Conservation (phyloP, 2,113 vertebrate species). For the Nematolebias whitei region DNA sequence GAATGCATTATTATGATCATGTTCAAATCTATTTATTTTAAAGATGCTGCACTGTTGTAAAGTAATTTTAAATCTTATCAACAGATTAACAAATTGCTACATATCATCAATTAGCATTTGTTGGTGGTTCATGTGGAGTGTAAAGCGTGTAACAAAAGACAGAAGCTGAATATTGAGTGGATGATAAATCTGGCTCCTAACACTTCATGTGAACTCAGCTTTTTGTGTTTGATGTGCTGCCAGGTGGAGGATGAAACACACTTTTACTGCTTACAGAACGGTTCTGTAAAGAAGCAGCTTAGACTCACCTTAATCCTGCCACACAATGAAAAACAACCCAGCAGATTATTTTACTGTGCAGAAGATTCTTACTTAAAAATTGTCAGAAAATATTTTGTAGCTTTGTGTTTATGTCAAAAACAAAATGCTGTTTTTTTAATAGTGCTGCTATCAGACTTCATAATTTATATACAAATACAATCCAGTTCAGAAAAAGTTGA, state of each 20-base stretch:
- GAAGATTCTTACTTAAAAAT: background rate
- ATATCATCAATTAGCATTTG: background rate
- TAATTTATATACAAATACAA: background rate
- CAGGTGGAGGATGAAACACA: constrained; percentile 43
- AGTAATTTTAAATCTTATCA: background rate
- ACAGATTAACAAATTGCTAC: background rate
- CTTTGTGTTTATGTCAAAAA: background rate
- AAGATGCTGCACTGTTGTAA: too few relatives aligned
- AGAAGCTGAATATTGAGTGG: constrained; percentile 35
- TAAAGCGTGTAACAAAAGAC: background rate
- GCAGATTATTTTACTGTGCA: background rate
- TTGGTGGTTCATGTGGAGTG: background rate
- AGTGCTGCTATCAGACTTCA: background rate
- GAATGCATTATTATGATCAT: too few relatives aligned
- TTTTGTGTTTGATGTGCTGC: constrained; percentile 47
- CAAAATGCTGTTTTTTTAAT: background rate
- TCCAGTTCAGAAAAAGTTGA: too few relatives aligned
- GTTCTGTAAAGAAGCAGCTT: background rate
- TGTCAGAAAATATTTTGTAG: background rate
- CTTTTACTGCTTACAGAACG: constrained; percentile 25
- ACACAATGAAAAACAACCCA: background rate
- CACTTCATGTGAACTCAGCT: constrained; percentile 27
- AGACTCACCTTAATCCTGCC: background rate
- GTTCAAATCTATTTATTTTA: too few relatives aligned
- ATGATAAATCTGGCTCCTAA: constrained; percentile 24